Conservation (phyloP, 2,888 invertebrate genomes). For the Rotaria macrura region DNA sequence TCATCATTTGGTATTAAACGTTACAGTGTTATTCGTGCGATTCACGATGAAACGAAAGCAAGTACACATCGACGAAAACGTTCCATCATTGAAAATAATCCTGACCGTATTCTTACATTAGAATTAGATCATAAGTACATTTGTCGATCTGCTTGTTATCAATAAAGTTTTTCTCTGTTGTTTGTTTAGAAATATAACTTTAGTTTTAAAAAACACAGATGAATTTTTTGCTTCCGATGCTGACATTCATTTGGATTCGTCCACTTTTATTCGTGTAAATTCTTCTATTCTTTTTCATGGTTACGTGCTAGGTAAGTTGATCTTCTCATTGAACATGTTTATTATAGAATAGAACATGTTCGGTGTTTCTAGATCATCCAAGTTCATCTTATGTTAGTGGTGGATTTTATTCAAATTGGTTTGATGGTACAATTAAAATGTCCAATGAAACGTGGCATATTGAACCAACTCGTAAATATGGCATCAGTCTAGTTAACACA, state of each 20-base stretch:
- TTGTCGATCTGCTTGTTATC: no score
- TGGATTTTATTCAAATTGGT: slow-evolving; percentile 24
- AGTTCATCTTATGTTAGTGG: slow-evolving; percentile 24
- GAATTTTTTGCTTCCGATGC: not conserved
- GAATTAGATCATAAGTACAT: not conserved
- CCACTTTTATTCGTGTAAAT: not conserved
- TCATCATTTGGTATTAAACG: not conserved
- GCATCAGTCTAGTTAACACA: not conserved
- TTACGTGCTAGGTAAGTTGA: not conserved
- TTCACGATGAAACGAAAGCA: not conserved
- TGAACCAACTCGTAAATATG: slow-evolving; percentile 23
- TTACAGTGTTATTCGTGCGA: not conserved
- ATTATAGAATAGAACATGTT: not conserved
- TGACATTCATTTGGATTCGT: not conserved
- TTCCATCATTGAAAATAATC: not conserved
- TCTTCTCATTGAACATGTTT: not conserved
- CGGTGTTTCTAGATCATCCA: slow-evolving; percentile 11
- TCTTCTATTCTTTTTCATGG: not conserved
- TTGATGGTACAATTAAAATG: slow-evolving; percentile 23
- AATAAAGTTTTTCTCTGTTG: no score
- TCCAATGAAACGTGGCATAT: slow-evolving; percentile 19
- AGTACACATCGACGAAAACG: not conserved
- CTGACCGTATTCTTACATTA: not conserved
- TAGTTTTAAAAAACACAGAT: not conserved
- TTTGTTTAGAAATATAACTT: not conserved